Evolutionary conservation across 2,113 vertebrate species (phyloP), one percentile per base, ranked within the genome.

Genomic region (Tenebrosternarchus preto): DNA sequence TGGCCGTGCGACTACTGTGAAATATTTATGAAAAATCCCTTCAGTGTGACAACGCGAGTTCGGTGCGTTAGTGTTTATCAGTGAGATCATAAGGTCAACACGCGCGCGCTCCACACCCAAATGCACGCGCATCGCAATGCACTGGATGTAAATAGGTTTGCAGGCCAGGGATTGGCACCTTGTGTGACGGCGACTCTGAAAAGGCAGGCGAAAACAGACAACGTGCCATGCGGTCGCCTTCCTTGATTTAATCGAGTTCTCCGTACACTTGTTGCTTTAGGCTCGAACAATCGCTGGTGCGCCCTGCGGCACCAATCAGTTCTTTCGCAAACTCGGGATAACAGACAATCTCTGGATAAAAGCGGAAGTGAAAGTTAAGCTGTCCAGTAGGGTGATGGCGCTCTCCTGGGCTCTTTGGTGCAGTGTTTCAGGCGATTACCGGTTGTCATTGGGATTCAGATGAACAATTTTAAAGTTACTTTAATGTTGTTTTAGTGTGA

Each of bases 1-100:
- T 16, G n/a, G 70, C 78, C 78, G 77, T 74, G 80, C 76, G 60
- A 53, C 77, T 83, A 88, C 87, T 88, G 87, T 88, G 87, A 86
- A 88, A 76, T 81, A 84, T 87, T 87, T 87, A 81, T 85, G 71
- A 80, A 59, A 57, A 59, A 59, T 8, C 5, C 55, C 53, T 78
- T 67, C 50, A 5, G 24, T 59, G 73, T 60, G 50, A 33, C 67
- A 60, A 43, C 63, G 80, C 22, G 12, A 12, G 12, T 46, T 9
- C 43, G 43, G 6, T 46, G 39, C 20, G 57, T 27, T 63, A 76
- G 74, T 22, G 43, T 77, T 83, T 69, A 68, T 81, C 72, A 57
- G 55, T 56, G 67, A 83, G 59, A 43, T 78, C 71, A 87, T 69
- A 63, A 70, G 77, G 80, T 80, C 80, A 83, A 78, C 22, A 81